Evolutionary conservation across 2,113 vertebrate species (phyloP).

Genomic region (Heteronetta atricapilla): DNA sequence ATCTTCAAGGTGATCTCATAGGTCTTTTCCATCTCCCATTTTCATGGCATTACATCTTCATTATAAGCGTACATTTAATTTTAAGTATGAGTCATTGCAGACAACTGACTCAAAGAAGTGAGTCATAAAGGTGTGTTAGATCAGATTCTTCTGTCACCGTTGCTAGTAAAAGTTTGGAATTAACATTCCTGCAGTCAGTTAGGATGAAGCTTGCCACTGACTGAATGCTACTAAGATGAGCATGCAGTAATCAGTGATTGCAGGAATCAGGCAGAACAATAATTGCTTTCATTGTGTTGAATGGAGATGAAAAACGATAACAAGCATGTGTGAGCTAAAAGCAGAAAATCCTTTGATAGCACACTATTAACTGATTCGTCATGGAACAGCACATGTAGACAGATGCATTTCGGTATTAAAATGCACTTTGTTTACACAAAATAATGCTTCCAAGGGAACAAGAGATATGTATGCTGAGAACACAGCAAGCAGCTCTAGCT

Average conservation of each 20-base stretch:
- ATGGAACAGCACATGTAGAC: not conserved
- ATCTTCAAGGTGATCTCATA: not conserved
- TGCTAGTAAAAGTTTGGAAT: not conserved
- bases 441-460: not conserved
- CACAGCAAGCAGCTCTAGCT: not conserved
- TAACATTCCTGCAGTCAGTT: not conserved
- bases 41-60: not conserved
- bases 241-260: not conserved
- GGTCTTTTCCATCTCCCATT: not conserved
- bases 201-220: not conserved
- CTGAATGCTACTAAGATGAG: not conserved
- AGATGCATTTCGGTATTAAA: not conserved
- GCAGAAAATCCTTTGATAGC: not conserved
- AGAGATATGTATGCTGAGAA: not conserved
- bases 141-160: not conserved
- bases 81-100: not conserved
- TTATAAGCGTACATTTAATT: not conserved
- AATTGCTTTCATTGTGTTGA: not conserved
- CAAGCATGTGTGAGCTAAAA: not conserved
- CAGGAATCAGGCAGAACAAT: not conserved
- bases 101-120: not conserved
- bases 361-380: not conserved
- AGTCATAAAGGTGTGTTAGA: not conserved
- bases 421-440: not conserved
- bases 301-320: constrained; percentile 3